Conservation (phyloP, 1,140 invertebrate genomes). For the Diorhabda sublineata region DNA sequence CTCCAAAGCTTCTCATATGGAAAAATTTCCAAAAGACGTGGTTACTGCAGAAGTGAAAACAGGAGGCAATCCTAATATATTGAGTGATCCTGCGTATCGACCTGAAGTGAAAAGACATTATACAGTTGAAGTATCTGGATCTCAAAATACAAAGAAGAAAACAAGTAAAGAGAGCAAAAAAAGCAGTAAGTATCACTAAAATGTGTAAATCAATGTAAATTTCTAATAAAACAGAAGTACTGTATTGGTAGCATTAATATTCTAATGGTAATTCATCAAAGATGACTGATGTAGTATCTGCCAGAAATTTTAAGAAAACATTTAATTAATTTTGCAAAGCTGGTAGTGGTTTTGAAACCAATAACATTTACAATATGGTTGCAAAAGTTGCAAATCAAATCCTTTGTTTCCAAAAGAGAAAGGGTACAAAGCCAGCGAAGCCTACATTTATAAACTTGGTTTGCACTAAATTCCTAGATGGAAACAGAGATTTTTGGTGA, state of each 20-base stretch:
- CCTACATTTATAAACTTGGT: too few relatives aligned
- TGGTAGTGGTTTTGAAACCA: background rate
- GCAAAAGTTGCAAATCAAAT: too few relatives aligned
- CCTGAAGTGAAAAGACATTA: conserved; percentile 49
- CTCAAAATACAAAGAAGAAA: conserved; percentile 45
- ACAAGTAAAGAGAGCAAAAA: conserved; percentile 26
- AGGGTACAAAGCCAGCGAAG: too few relatives aligned
- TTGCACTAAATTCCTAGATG: too few relatives aligned
- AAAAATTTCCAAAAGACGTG: conserved; percentile 71
- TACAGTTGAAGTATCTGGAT: conserved; percentile 56
- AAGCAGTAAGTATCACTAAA: too few relatives aligned
- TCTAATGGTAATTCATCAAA: background rate
- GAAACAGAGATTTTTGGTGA: too few relatives aligned
- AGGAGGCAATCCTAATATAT: conserved; percentile 62
- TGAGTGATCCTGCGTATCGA: conserved; percentile 57
- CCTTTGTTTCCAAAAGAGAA: too few relatives aligned
- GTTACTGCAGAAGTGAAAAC: conserved; percentile 63
- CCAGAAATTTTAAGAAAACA: too few relatives aligned
- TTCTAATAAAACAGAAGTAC: conserved; percentile 4
- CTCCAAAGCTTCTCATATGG: conserved; percentile 61
- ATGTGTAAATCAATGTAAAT: too few relatives aligned
- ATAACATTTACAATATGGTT: background rate
- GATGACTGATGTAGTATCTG: too few relatives aligned
- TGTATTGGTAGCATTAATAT: conserved; percentile 10
- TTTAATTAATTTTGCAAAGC: too few relatives aligned